These are phyloP conservation scores for Netelia fuscicornis DNA, from an alignment of 2,888 invertebrate genomes.

Conservation along the genomic window DNA sequence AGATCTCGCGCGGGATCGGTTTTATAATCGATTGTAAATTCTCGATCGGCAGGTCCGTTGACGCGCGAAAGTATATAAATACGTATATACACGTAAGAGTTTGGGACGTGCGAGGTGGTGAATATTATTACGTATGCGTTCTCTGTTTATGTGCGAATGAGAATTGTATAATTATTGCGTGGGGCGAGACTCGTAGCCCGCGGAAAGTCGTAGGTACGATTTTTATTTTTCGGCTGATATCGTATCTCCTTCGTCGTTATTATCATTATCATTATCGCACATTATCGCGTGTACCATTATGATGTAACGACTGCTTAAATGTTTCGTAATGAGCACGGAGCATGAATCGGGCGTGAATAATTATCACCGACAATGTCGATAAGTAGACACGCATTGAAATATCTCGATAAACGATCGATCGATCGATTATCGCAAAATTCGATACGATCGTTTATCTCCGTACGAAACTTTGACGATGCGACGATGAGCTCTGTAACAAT, in stretches of 20 bases:
- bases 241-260: no score
- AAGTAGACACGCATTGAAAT: no score
- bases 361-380: no score
- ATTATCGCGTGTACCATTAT: no score
- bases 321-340: no score
- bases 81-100: background rate
- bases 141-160: background rate
- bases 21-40: background rate
- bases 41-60: background rate
- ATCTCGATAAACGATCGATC: no score
- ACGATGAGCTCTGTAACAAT: conserved; percentile 17
- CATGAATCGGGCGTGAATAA: no score
- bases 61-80: background rate
- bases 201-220: background rate
- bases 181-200: background rate
- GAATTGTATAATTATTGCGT: background rate
- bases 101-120: background rate
- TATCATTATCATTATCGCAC: no score
- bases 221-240: background rate
- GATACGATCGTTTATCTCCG: no score
- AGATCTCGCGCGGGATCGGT: background rate
- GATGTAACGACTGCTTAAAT: no score
- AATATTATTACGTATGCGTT: background rate
- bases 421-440: no score
- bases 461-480: no score